Evolutionary conservation across 2,113 vertebrate species (phyloP), one percentile per base, ranked within the genome.

Genomic region (Casuarius casuarius): DNA sequence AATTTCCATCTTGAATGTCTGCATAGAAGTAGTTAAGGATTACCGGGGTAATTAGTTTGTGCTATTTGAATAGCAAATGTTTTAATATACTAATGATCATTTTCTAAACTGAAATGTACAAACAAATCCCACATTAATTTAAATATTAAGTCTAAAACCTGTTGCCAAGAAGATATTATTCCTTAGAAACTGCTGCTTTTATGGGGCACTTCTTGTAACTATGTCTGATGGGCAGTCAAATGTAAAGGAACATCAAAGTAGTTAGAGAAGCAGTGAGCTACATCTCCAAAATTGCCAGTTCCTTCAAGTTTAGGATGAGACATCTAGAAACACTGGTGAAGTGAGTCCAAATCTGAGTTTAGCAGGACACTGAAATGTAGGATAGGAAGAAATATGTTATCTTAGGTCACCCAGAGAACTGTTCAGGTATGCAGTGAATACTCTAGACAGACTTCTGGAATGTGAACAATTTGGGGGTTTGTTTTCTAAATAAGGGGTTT

Each of bases 91-190:
- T 71, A 66, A 70, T 33, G 46, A 82, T 87, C 72, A 71, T 77
- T 83, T 93, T 76, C 81, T 75, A 10, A 92, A 88, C 52, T 51
- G 46, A 96, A 87, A 90, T 38, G 19, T 66, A 81, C 25, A 85
- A 94, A 79, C 5, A 71, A 67, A 40, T 63, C 63, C 7, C 17
- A 66, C 20, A 73, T 58, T 65, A 49, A 35, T 94, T 89, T 70
- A 89, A 91, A 74, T 63, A 85, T 33, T 87, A 89, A 80, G 11
- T 44, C 81, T 42, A 72, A 89, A 89, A 88, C 20, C 13, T 66
- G 6, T 48, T 49, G 46, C 10, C 46, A 92, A 66, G 70, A 91
- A 93, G 66, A 84, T 58, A 58, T 12, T 73, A 31, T 59, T 86
- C 58, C 75, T 31, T 42, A 74, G 42, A 82, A 95, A 85, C 28